Evolutionary conservation across 2,888 invertebrate genomes (phyloP).

Genomic region (Chironomus tentans): DNA sequence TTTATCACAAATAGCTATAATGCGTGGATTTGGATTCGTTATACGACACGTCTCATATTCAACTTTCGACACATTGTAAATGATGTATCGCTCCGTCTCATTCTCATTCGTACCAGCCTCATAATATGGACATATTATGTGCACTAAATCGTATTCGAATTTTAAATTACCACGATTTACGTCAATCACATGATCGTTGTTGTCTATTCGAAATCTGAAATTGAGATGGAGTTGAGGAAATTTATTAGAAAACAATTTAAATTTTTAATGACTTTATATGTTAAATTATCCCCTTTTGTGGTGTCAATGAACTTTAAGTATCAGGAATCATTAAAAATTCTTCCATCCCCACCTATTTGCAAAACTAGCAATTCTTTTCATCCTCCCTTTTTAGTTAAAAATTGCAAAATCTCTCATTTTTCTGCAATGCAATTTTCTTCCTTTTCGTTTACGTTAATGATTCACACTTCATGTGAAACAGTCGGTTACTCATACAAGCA

Average conservation of each 20-base stretch:
- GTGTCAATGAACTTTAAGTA: too few relatives aligned
- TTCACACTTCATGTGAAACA: too few relatives aligned
- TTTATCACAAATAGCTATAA: constrained; percentile 93
- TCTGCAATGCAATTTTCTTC: too few relatives aligned
- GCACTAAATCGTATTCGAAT: constrained; percentile 92
- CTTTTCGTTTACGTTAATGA: too few relatives aligned
- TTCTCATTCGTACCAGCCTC: constrained; percentile 72
- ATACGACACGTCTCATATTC: constrained; percentile 94
- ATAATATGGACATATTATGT: constrained; percentile 90
- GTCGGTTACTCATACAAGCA: too few relatives aligned
- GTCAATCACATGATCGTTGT: constrained; percentile 94
- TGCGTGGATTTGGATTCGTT: constrained; percentile 86
- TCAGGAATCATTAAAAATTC: too few relatives aligned
- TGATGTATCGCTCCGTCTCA: constrained; percentile 89
- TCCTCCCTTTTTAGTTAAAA: too few relatives aligned
- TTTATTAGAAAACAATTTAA: background rate
- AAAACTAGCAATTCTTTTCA: too few relatives aligned
- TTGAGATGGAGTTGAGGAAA: constrained; percentile 33
- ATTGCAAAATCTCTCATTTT: too few relatives aligned
- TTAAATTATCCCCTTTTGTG: too few relatives aligned
- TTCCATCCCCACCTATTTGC: too few relatives aligned
- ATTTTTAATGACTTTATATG: too few relatives aligned
- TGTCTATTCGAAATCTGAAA: constrained; percentile 86
- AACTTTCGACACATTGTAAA: constrained; percentile 93
- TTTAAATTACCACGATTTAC: constrained; percentile 87